phyloP scores from a whole-genome alignment of 2,113 vertebrate genomes.

The Xerus inauris region DNA sequence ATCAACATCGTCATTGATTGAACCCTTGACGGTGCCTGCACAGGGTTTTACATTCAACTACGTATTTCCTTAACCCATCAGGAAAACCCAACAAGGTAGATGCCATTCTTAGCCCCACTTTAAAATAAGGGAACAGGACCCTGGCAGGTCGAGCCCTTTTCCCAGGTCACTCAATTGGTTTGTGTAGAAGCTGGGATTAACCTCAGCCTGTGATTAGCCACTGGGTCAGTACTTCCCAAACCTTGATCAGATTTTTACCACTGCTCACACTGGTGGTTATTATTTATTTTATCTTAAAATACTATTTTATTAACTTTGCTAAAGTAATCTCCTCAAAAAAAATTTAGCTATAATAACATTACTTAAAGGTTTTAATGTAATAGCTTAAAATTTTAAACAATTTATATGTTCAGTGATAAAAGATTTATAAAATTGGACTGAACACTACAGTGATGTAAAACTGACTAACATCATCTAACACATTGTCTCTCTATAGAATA shows the following conservation, averaged over 20 bases:
- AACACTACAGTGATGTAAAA: neutral
- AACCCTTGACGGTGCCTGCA: neutral
- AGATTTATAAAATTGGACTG: neutral
- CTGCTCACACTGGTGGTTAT: neutral
- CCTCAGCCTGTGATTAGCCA: neutral
- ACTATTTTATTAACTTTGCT: neutral
- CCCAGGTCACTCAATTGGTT: neutral
- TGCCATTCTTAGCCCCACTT: neutral
- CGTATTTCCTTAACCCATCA: neutral
- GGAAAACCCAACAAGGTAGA: rapidly evolving
- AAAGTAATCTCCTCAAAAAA: neutral
- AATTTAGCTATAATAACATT: neutral
- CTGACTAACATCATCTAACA: neutral
- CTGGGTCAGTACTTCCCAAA: neutral
- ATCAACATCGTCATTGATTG: neutral
- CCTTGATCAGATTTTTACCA: neutral
- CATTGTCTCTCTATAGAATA: neutral
- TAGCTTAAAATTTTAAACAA: neutral
- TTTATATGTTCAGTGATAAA: neutral
- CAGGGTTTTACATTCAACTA: neutral
- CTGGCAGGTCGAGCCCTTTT: neutral
- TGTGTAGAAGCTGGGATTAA: neutral
- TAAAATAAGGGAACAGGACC: neutral
- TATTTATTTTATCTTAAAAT: neutral
- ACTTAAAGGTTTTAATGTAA: neutral